phyloP scores from a whole-genome alignment of 1,140 invertebrate species.

The Plutomurus gul region DNA sequence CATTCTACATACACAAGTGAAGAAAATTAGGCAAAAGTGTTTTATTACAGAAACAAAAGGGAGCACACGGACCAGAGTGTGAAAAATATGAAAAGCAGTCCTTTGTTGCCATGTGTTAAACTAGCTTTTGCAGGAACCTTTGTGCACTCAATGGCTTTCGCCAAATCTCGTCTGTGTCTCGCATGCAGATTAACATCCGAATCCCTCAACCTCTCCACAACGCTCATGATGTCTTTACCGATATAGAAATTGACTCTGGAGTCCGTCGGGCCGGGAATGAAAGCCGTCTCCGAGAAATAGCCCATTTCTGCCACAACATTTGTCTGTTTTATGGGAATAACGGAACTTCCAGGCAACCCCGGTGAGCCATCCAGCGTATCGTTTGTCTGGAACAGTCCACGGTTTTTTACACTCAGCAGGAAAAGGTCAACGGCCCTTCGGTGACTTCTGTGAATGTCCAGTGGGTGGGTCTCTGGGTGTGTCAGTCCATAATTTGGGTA shows the following conservation, averaged over 20 bases:
- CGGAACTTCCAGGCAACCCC: background rate
- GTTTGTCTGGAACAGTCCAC: slow-evolving; percentile 37
- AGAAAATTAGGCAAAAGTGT: too few species aligned
- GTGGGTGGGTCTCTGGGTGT: slow-evolving; percentile 30
- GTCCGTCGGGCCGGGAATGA: background rate
- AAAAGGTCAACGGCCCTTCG: slow-evolving; percentile 41
- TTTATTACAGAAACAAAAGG: too few species aligned
- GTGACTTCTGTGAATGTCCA: slow-evolving; percentile 42
- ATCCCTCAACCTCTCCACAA: background rate
- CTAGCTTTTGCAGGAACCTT: background rate
- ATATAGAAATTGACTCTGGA: slow-evolving; percentile 11
- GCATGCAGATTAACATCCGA: background rate
- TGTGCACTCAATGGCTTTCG: background rate
- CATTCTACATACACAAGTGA: too few species aligned
- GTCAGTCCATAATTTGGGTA: slow-evolving; percentile 41
- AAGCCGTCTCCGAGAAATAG: slow-evolving; percentile 12
- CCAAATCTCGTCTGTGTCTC: background rate
- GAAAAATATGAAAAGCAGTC: background rate
- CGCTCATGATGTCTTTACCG: background rate
- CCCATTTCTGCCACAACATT: slow-evolving; percentile 44
- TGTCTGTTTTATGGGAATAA: slow-evolving; percentile 14
- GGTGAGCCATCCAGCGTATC: slow-evolving; percentile 33
- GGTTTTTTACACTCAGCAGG: slow-evolving; percentile 33
- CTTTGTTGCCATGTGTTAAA: background rate
- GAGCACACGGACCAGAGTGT: too few species aligned